Evolutionary conservation across 2,888 invertebrate species (phyloP).

Genomic region (Drosophila mimica): DNA sequence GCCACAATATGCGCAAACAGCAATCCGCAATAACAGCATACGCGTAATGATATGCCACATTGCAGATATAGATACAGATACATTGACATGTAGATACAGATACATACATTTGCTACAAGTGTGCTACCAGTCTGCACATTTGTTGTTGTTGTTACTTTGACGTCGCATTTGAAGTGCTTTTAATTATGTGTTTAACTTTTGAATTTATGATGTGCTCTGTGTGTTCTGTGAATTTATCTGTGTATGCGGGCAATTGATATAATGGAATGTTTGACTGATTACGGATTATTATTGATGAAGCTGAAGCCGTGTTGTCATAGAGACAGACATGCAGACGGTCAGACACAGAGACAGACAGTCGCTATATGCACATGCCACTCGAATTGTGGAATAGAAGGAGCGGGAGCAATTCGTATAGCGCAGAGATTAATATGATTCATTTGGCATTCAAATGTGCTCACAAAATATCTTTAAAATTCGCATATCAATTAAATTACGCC

Average conservation of each 20-base stretch:
- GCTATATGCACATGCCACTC: slow-evolving; percentile 18
- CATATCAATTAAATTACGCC: slow-evolving; percentile 1
- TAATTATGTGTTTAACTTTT: slow-evolving; percentile 76
- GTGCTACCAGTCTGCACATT: slow-evolving; percentile 4
- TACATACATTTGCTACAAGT: slow-evolving; percentile 16
- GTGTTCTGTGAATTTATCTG: slow-evolving; percentile 14
- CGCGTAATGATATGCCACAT: slow-evolving; percentile 12
- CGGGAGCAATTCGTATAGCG: slow-evolving; percentile 1
- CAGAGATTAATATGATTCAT: slow-evolving; percentile 31
- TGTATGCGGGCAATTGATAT: slow-evolving; percentile 48
- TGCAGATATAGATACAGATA: slow-evolving; percentile 15
- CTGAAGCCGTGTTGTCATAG: slow-evolving; percentile 17
- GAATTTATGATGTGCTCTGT: slow-evolving; percentile 56
- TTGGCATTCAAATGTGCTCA: slow-evolving; percentile 12
- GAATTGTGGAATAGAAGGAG: not conserved
- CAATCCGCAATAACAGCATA: slow-evolving; percentile 3
- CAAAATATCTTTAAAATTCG: slow-evolving; percentile 8
- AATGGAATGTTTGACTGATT: slow-evolving; percentile 65
- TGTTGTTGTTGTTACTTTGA: slow-evolving; percentile 37
- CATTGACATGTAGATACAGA: slow-evolving; percentile 14
- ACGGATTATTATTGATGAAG: slow-evolving; percentile 56
- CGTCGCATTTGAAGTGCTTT: slow-evolving; percentile 70
- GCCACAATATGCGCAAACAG: slow-evolving; percentile 54
- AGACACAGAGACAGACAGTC: not conserved
- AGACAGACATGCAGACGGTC: not conserved